A percentile compares a stretch with the other conserved stretches of the same genome.
These are phyloP conservation scores for Tridacna crocea DNA, from an alignment of 2,888 invertebrate species.

Conservation along the genomic window DNA sequence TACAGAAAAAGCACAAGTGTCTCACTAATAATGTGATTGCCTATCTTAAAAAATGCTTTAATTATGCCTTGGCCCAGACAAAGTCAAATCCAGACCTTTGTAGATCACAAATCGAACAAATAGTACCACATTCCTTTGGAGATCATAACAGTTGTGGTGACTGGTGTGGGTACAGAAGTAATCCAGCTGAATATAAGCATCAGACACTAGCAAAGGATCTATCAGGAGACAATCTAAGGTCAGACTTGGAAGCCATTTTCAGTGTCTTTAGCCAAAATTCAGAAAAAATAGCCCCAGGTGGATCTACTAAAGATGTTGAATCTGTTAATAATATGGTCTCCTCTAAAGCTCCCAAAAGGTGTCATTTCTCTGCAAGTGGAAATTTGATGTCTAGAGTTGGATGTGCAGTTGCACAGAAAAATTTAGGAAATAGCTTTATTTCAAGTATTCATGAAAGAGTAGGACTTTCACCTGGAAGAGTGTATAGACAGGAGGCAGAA, in stretches of 20 bases:
- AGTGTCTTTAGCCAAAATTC: conserved; percentile 30
- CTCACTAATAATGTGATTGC: conserved; percentile 36
- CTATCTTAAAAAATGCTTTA: conserved; percentile 49
- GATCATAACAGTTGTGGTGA: conserved; percentile 35
- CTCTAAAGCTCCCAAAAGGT: conserved; percentile 46
- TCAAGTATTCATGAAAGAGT: conserved; percentile 15
- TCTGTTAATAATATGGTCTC: conserved; percentile 54
- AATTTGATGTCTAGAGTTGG: conserved; percentile 29
- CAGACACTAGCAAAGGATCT: conserved; percentile 12
- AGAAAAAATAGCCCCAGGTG: conserved; percentile 48
- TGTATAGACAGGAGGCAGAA: conserved; percentile 19
- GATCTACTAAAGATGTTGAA: conserved; percentile 51
- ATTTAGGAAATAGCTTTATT: conserved; percentile 31
- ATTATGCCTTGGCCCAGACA: conserved; percentile 47
- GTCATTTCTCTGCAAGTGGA: conserved; percentile 37
- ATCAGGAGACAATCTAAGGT: conserved; percentile 8
- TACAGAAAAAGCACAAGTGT: conserved; percentile 52
- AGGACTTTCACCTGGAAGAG: conserved; percentile 42
- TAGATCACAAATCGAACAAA: conserved; percentile 18
- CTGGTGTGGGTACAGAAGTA: conserved; percentile 35
- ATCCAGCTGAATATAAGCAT: conserved; percentile 33
- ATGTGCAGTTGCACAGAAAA: conserved; percentile 47
- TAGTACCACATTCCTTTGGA: conserved; percentile 44
- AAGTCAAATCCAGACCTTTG: conserved; percentile 32
- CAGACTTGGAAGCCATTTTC: conserved; percentile 26